phyloP scores from a whole-genome alignment of 2,888 invertebrate genomes.

The Drosophila aldrichi region DNA sequence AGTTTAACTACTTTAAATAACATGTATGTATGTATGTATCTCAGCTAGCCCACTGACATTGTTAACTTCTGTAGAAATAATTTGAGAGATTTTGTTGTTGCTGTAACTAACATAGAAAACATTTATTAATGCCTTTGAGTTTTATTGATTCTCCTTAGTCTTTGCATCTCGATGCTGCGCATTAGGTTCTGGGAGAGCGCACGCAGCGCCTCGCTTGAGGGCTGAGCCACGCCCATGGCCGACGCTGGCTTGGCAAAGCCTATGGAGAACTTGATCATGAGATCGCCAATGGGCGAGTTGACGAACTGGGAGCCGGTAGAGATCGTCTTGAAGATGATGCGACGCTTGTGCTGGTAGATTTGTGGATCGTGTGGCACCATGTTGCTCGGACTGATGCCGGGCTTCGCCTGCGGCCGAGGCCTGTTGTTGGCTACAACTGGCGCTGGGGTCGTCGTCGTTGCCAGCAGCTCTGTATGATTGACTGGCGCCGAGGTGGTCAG shows the following conservation, averaged over 20 bases:
- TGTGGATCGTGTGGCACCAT: conserved; percentile 42
- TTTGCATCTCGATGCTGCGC: conserved; percentile 62
- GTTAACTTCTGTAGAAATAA: background rate
- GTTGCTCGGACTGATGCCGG: conserved; percentile 17
- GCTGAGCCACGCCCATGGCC: background rate
- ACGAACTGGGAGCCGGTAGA: conserved; percentile 79
- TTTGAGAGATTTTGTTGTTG: background rate
- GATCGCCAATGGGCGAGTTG: conserved; percentile 81
- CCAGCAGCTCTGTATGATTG: conserved; percentile 18
- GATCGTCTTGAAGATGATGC: conserved; percentile 74
- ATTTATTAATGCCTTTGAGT: conserved; percentile 34
- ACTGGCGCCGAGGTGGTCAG: conserved; percentile 3
- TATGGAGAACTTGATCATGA: conserved; percentile 81
- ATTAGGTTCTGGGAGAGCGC: conserved; percentile 60
- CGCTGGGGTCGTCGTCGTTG: background rate
- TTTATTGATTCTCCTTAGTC: conserved; percentile 49
- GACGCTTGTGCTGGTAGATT: conserved; percentile 63
- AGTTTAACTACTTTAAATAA: background rate
- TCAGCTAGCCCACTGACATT: conserved; percentile 1
- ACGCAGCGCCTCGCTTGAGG: conserved; percentile 52
- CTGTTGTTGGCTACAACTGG: conserved; percentile 14
- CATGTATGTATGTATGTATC: too few species aligned
- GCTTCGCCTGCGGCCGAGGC: conserved; percentile 12
- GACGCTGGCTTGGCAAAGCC: conserved; percentile 72
- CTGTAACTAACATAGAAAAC: conserved; percentile 3